phyloP scores from a whole-genome alignment of 1,140 invertebrate genomes.

The Lamellibrachia luymesi region DNA sequence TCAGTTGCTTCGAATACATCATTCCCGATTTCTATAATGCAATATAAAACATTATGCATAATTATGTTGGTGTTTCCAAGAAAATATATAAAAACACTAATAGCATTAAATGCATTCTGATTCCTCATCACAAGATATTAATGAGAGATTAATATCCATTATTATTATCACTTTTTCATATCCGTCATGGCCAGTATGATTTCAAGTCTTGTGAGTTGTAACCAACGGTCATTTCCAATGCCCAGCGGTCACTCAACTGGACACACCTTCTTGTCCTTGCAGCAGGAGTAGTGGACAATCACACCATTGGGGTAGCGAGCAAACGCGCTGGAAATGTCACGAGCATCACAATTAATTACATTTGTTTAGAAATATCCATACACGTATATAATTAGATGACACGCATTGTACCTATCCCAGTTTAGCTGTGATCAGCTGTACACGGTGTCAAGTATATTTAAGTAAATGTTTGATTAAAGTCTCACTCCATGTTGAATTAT shows the following conservation, averaged over 20 bases:
- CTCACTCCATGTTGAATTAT: no score
- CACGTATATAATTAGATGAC: no score
- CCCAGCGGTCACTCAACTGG: constrained; percentile 27
- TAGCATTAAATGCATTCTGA: background rate
- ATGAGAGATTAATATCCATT: background rate
- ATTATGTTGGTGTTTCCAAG: background rate
- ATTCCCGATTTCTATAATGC: background rate
- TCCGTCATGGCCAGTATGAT: background rate
- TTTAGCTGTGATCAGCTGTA: no score
- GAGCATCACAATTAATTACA: no score
- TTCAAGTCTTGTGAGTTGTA: background rate
- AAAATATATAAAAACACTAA: background rate
- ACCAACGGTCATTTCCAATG: background rate
- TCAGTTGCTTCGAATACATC: background rate
- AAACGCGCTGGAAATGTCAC: constrained; percentile 72
- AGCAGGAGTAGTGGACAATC: constrained; percentile 87
- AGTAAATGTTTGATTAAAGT: no score
- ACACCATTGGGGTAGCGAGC: constrained; percentile 87
- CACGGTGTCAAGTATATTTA: no score
- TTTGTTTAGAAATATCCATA: no score
- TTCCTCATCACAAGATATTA: background rate
- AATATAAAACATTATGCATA: background rate
- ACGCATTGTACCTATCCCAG: no score
- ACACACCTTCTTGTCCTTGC: constrained; percentile 44
- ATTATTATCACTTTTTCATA: background rate